Conservation (phyloP, 2,113 vertebrate species). For the Cyanoderma ruficeps region DNA sequence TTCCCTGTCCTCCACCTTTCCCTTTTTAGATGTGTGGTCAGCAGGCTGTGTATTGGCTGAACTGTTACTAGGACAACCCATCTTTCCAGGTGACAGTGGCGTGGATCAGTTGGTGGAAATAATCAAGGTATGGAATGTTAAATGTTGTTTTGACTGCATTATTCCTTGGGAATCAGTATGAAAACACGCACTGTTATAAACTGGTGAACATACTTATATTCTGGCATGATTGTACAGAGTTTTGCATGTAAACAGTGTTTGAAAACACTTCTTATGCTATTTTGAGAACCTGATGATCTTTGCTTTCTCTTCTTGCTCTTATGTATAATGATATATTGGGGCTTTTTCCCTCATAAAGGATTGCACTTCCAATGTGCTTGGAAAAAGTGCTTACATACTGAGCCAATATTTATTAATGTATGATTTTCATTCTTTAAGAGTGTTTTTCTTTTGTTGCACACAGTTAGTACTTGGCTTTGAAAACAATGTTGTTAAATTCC, state of each 20-base stretch:
- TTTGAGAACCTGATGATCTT: not conserved
- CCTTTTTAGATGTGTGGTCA: conserved; percentile 93
- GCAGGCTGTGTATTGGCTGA: conserved; percentile 97
- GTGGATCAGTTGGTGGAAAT: conserved; percentile 99
- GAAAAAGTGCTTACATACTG: not conserved
- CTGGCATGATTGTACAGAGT: not conserved
- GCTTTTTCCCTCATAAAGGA: not conserved
- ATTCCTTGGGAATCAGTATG: not conserved
- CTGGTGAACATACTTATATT: not conserved
- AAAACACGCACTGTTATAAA: not conserved
- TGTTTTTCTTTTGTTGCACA: not conserved
- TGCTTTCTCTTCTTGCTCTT: not conserved
- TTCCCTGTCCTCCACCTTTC: not conserved
- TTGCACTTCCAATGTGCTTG: not conserved
- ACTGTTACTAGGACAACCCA: conserved; percentile 97
- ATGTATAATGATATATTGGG: not conserved
- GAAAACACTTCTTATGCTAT: not conserved
- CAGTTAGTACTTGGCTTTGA: not conserved
- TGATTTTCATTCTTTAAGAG: not conserved
- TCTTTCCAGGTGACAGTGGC: conserved; percentile 98
- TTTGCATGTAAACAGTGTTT: not conserved
- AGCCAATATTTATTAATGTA: not conserved
- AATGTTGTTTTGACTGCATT: not conserved
- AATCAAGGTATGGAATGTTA: conserved; percentile 87
- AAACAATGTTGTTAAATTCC: not conserved